Base-by-base conservation (phyloP, 30 jellyfish, hydroid and myxozoan genomes). In the Sanderia malayensis region DNA sequence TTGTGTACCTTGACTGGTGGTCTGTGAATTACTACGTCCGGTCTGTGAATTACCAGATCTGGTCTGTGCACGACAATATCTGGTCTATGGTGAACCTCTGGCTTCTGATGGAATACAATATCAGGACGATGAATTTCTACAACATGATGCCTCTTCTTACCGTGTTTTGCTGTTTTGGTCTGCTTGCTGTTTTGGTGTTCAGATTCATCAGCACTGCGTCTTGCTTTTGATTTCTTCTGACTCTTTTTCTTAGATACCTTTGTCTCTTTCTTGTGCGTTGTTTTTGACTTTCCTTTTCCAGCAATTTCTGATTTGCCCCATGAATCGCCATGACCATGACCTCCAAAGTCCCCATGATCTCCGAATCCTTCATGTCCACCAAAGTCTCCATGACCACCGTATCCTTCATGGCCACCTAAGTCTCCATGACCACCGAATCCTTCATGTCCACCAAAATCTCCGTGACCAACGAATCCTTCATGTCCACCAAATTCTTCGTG, bases 11-110 rank as follows among this genome's bases (percentile, higher is more conserved):
- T 74, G 6, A 83, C 84, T 13, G 96, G 95, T 41, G 98, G 98
- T 58, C 98, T 58, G 83, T 73, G 98, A 44, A 91, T 77, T 9
- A 91, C 98, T 23, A 91, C 92, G 3, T 82, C 68, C 44, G 98
- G 96, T 28, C 98, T 93, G 80, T 84, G 96, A 25, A 91, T 79
- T 28, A 91, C 96, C 0, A 91, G 57, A 67, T 77, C 94, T 33
- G 98, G 98, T 46, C 98, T 71, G 73, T 91, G 98, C 3, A 83
- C 92, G 8, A 91, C 93, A 18, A 91, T 80, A 49, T 83, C 96
- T 31, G 98, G 98, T 64, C 96, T 79, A 70, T 91, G 96, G 37
- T 76, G 46, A 8, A 91, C 81, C 69, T 91, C 98, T n/a, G 98
- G 96, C 47, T 58, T 58, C 41, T 41, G 98, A 64, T 91, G 96